These are phyloP conservation scores for Phalacrocorax brasilianus DNA, from an alignment of 2,113 vertebrate species.

Conservation along the genomic window DNA sequence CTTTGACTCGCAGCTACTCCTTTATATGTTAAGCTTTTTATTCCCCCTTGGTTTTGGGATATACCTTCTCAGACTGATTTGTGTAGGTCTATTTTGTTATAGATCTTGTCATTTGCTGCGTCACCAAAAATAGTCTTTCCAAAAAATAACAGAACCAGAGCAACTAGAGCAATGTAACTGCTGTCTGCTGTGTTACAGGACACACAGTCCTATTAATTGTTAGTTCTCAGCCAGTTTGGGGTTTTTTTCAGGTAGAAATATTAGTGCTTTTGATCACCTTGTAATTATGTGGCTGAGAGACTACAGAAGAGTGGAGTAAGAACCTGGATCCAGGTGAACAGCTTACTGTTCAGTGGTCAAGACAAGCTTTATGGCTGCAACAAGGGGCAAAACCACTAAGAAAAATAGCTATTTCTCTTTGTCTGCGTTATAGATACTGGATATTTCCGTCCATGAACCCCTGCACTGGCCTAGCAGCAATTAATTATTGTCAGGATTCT, in stretches of 20 bases:
- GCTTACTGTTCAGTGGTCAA: neutral
- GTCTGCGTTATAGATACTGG: neutral
- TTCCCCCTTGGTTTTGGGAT: neutral
- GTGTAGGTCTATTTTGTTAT: neutral
- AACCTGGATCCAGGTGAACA: neutral
- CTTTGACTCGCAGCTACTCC: neutral
- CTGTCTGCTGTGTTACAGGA: neutral
- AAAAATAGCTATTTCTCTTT: neutral
- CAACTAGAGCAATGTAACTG: neutral
- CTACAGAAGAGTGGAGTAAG: neutral
- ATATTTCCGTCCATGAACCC: neutral
- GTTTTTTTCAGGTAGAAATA: neutral
- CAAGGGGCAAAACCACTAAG: neutral
- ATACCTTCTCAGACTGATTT: neutral
- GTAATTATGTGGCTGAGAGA: neutral
- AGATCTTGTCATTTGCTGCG: neutral
- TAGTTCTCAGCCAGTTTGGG: neutral
- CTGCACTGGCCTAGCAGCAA: neutral
- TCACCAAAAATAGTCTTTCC: neutral
- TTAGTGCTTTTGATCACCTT: too few relatives aligned
- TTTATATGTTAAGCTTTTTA: neutral
- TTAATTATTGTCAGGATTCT: neutral
- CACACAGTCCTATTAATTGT: neutral
- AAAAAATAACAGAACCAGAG: neutral
- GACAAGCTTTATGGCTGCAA: neutral